phyloP scores from a whole-genome alignment of 2,888 invertebrate species.

The Periphyllus acericola region DNA sequence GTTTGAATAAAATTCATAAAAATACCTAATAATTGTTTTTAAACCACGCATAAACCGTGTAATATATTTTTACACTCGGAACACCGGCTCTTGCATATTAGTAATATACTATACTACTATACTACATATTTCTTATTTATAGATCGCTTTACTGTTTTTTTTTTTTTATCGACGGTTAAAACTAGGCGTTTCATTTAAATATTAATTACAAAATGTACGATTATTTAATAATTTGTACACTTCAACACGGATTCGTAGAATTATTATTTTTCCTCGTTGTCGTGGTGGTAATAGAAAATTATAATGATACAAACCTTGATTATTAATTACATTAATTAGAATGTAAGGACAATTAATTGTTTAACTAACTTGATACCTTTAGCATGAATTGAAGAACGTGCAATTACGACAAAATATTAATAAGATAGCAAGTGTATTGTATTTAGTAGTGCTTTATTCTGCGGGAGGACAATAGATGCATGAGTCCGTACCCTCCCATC shows the following conservation, averaged over 20 bases:
- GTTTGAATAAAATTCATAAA: background rate
- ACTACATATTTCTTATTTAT: background rate
- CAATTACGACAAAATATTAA: slow-evolving; percentile 2
- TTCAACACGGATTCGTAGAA: background rate
- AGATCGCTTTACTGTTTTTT: background rate
- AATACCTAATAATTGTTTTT: background rate
- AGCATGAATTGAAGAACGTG: slow-evolving; percentile 9
- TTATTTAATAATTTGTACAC: background rate
- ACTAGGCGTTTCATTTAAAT: background rate
- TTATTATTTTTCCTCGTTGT: background rate
- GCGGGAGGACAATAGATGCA: background rate
- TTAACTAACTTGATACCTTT: slow-evolving; percentile 1
- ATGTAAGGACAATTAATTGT: background rate
- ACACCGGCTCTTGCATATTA: too few relatives aligned
- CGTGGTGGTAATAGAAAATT: background rate
- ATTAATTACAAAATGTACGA: background rate
- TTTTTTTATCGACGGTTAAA: background rate
- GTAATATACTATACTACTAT: too few relatives aligned
- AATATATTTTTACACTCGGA: background rate
- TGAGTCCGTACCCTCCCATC: background rate
- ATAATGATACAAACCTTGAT: background rate
- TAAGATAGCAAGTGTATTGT: background rate
- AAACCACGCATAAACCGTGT: background rate
- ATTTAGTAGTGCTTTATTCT: background rate
- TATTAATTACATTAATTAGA: slow-evolving; percentile 31